Base-by-base conservation (phyloP, 1,140 invertebrate genomes). In the Drosophila nigromelanica region DNA sequence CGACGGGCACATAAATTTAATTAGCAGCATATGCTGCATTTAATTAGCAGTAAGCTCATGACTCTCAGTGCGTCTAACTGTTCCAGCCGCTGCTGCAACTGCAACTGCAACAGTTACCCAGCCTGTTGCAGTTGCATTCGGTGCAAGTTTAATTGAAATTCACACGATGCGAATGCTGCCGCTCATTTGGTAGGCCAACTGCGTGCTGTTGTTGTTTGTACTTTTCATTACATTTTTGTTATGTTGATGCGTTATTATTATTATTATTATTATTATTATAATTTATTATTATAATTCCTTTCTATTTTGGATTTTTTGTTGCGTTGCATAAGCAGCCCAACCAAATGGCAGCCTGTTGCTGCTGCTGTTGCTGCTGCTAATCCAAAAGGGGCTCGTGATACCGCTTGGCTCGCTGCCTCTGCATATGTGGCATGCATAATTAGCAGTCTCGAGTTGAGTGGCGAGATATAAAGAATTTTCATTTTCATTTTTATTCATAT, bases 1-100 rank as follows among this genome's bases (percentile, higher is more conserved):
- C 82, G 74, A 86, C 77, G 77, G 80, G 63, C 83, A 89, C 82
- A 87, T 87, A 87, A 89, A 87, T 87, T 87, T 87, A 87, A 87
- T 87, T 87, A 87, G 82, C 82, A 62, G 79, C 82, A 87, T 87
- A 89, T 89, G 82, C 81, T 87, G 82, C 76, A 87, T 87, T 86
- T 89, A 87, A 89, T 87, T 85, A 87, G 82, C 83, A 87, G 82
- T 78, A 87, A 86, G 83, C 81, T 78, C 81, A 76, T 73, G 63
- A 73, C 63, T 61, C n/a, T 27, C 56, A 66, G 59, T 73, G 64
- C 63, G 63, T 66, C 73, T 73, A 79, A 76, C 69, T 76, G 76
- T 75, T 72, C 52, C 52, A 55, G 39, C 35, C 10, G 11, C 51
- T 11, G 18, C 15, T 8, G 12, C 52, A 37, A 15, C 47, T 27